Evolutionary conservation across 2,888 invertebrate genomes (phyloP).

Genomic region (Drosophila acutilabella): DNA sequence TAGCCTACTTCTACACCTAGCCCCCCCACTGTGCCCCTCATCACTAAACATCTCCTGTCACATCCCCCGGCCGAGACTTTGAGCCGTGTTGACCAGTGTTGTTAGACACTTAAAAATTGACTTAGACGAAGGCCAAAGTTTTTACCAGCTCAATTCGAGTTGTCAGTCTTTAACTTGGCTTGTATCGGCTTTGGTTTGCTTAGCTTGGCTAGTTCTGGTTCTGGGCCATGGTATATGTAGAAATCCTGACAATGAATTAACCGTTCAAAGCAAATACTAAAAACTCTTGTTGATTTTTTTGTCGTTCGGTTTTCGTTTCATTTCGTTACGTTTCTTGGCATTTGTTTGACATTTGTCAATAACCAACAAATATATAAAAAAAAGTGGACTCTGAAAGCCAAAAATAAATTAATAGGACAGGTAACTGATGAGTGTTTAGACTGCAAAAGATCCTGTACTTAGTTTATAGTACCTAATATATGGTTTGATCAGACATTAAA

Average conservation of each 20-base stretch:
- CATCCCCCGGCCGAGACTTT: background rate
- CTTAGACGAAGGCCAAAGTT: constrained; percentile 29
- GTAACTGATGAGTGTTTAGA: too few species aligned
- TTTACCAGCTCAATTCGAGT: background rate
- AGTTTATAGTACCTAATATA: too few species aligned
- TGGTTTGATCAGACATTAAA: too few species aligned
- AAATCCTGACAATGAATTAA: constrained; percentile 60
- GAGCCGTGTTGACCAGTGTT: background rate
- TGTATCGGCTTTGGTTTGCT: constrained; percentile 4
- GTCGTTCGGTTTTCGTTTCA: background rate
- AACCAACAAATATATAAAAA: too few species aligned
- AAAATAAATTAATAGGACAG: background rate
- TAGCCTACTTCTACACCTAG: background rate
- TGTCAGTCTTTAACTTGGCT: background rate
- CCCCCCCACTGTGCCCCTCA: too few species aligned
- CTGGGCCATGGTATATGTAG: constrained; percentile 54
- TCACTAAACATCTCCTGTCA: background rate
- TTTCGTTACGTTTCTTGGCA: background rate
- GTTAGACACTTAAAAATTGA: constrained; percentile 9
- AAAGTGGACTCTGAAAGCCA: constrained; percentile 8
- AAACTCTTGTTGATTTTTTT: constrained; percentile 2
- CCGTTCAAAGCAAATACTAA: constrained; percentile 1
- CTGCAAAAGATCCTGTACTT: background rate
- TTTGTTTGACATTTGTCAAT: constrained; percentile 26
- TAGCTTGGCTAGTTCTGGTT: constrained; percentile 38